phyloP scores from a whole-genome alignment of 2,888 invertebrate species.

The Synergus gifuensis region DNA sequence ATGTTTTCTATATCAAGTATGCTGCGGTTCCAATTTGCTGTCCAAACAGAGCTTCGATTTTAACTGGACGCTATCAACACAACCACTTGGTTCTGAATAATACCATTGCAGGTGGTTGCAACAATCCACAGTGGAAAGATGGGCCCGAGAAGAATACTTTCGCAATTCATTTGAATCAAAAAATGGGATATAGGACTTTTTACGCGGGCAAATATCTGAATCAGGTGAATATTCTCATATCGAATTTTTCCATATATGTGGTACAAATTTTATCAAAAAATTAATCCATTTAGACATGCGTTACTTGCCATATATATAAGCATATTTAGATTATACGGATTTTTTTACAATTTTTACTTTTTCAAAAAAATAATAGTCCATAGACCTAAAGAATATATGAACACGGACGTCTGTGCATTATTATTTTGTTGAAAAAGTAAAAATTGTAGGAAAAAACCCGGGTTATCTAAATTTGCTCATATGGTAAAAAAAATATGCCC shows the following conservation, averaged over 20 bases:
- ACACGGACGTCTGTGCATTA: too few species aligned
- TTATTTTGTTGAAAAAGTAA: too few species aligned
- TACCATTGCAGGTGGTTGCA: constrained; percentile 88
- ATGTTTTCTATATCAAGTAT: constrained; percentile 81
- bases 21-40: constrained; percentile 93
- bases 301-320: too few species aligned
- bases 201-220: constrained; percentile 97
- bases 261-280: neutral
- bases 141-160: constrained; percentile 84
- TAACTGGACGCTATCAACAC: constrained; percentile 91
- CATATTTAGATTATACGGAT: too few species aligned
- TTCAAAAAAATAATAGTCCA: too few species aligned
- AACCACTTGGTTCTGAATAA: constrained; percentile 90
- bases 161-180: constrained; percentile 82
- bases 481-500: neutral
- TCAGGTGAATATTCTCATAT: constrained; percentile 80
- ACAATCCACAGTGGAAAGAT: constrained; percentile 84
- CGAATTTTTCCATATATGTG: neutral
- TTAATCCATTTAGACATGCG: neutral
- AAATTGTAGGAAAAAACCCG: too few species aligned
- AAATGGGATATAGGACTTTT: constrained; percentile 87
- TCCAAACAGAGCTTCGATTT: constrained; percentile 91
- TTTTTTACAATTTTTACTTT: too few species aligned
- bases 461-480: too few species aligned
- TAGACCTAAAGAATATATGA: too few species aligned